Evolutionary conservation across 2,888 invertebrate species (phyloP).

Genomic region (Onthophagus sagittarius): DNA sequence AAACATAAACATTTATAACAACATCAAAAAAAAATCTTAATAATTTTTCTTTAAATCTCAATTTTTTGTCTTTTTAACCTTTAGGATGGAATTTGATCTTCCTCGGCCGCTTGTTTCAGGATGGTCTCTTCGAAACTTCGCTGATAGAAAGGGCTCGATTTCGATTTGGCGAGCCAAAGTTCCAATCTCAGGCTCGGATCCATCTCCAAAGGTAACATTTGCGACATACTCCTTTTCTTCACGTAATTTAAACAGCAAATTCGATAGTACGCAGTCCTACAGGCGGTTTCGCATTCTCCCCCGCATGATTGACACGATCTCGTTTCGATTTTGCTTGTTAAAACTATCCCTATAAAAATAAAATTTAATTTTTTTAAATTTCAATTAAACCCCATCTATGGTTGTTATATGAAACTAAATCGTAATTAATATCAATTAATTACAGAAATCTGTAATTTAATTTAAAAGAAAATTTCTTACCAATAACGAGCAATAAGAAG

Average conservation of each 20-base stretch:
- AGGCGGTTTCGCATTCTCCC: conserved; percentile 62
- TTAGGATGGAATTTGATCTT: conserved; percentile 1
- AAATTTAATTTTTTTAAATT: no score
- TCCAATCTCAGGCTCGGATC: conserved; percentile 44
- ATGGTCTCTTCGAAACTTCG: conserved; percentile 21
- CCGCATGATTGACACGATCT: conserved; percentile 64
- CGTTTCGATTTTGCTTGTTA: conserved; percentile 19
- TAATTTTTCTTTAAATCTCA: neutral
- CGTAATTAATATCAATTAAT: no score
- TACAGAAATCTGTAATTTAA: neutral
- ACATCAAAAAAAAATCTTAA: conserved; percentile 5
- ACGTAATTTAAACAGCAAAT: conserved; percentile 72
- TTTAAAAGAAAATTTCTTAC: conserved; percentile 24
- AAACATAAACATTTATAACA: neutral
- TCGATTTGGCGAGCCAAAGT: conserved; percentile 44
- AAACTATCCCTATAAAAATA: conserved; percentile 16
- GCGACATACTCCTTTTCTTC: conserved; percentile 52
- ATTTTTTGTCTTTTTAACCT: neutral
- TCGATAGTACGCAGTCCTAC: conserved; percentile 66
- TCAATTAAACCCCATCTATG: no score
- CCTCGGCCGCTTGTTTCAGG: conserved; percentile 14
- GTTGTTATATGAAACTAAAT: no score
- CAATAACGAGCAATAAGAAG: conserved; percentile 29
- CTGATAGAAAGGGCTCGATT: conserved; percentile 33
- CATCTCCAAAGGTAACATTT: conserved; percentile 34